phyloP scores from a whole-genome alignment of 2,888 invertebrate genomes.

The Scaptomyza cyrtandrae region DNA sequence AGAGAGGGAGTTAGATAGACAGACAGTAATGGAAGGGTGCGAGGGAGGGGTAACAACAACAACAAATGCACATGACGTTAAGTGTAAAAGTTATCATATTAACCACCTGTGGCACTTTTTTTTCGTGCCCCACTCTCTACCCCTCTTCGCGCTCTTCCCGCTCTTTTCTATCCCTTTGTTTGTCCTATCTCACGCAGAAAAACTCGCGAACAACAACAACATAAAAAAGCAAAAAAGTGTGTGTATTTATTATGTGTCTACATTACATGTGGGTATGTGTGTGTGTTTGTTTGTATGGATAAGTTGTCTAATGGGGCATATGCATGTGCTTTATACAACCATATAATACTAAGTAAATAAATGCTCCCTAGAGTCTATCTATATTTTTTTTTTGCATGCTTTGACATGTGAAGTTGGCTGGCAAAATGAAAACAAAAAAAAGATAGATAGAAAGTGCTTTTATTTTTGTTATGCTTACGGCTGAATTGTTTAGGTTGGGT shows the following conservation, averaged over 20 bases:
- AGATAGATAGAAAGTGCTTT: slow-evolving; percentile 1
- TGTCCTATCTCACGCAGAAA: slow-evolving; percentile 20
- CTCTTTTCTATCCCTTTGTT: slow-evolving; percentile 2
- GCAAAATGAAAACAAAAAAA: slow-evolving; percentile 2
- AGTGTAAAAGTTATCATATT: slow-evolving; percentile 75
- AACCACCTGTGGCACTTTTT: slow-evolving; percentile 68
- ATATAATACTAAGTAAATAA: slow-evolving; percentile 74
- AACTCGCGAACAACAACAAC: slow-evolving; percentile 26
- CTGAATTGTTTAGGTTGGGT: background rate
- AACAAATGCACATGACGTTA: slow-evolving; percentile 58
- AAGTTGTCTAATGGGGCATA: slow-evolving; percentile 70
- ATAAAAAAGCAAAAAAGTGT: slow-evolving; percentile 8
- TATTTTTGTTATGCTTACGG: slow-evolving; percentile 2
- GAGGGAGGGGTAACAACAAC: background rate
- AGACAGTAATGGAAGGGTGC: background rate
- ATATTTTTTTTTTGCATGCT: slow-evolving; percentile 33
- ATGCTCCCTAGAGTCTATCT: slow-evolving; percentile 34
- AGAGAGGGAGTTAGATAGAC: background rate
- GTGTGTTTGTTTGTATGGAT: slow-evolving; percentile 16
- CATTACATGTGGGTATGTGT: slow-evolving; percentile 12
- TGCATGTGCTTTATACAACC: slow-evolving; percentile 59
- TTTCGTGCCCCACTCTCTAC: background rate
- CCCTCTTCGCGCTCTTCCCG: background rate
- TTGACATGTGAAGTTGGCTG: slow-evolving; percentile 55
- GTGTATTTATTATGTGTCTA: slow-evolving; percentile 67